Evolutionary conservation across 2,797 vertebrate species (phyloP), one percentile per base, ranked within the genome.

Genomic region (Clarias platycephalus): DNA sequence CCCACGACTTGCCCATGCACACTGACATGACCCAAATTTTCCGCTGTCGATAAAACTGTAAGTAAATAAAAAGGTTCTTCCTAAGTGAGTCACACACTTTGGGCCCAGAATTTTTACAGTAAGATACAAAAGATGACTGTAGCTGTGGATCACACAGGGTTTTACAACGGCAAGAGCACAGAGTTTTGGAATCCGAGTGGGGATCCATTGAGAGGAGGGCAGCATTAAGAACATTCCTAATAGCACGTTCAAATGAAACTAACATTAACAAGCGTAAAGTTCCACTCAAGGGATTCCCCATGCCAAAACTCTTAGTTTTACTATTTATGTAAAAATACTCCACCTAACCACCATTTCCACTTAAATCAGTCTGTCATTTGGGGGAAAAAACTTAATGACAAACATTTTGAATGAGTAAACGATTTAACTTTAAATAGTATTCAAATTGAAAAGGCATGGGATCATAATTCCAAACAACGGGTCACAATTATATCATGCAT

Each of bases 11-110:
- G 31, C 31, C 1, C 1, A 28, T 80, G 89, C 80, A 86, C 55
- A 22, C 62, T 80, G 82, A 87, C 74, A 84, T 88, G 66, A 93
- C 90, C 92, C 90, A 91, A 89, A 91, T 90, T 87, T 94, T 93
- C 93, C 91, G 64, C 85, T 87, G 88, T 91, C 90, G 89, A 90
- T 91, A 87, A 92, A 92, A 78, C 91, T 90, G 90, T 88, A 90
- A 89, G 88, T 84, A 91, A 89, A 82, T 67, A 85, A 89, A 82
- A 89, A 90, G 76, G n/a, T 76, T 85, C 81, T 90, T 88, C 88
- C 68, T 79, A 81, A 90, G 86, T 91, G 88, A 93, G 90, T 91
- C 90, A 84, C 82, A 80, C 86, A 81, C 84, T 83, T 90, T 88
- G 89, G 86, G 63, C 80, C 49, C 67, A 71, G 78, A 83, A 49